Conservation (phyloP, 2,113 vertebrate species). For the Sinocyclocheilus anshuiensis region DNA sequence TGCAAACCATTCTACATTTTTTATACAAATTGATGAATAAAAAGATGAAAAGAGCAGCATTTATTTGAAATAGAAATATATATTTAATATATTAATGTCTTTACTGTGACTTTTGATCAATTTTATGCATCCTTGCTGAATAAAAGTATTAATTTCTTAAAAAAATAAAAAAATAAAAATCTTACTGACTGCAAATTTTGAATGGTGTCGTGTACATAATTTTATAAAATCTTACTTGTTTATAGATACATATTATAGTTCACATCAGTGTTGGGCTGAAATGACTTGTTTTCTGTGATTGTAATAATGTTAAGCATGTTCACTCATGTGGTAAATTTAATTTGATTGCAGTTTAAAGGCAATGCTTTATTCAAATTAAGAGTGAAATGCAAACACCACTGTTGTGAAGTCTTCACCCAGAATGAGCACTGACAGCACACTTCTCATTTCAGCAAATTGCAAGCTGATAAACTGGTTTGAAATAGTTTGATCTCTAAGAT, state of each 20-base stretch:
- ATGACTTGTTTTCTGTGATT: too few species aligned
- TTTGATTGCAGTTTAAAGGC: not conserved
- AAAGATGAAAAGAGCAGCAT: too few species aligned
- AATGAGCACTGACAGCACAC: not conserved
- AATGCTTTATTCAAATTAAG: not conserved
- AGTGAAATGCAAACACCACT: not conserved
- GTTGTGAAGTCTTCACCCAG: not conserved
- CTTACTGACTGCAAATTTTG: too few species aligned
- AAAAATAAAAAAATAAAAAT: too few species aligned
- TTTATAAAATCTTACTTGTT: too few species aligned
- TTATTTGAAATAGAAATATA: too few species aligned
- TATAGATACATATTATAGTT: too few species aligned
- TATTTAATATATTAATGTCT: not conserved
- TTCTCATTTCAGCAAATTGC: not conserved
- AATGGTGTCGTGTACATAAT: too few species aligned
- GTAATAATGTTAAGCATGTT: too few species aligned
- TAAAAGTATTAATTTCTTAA: not conserved
- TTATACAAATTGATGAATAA: not conserved
- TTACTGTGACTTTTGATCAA: not conserved
- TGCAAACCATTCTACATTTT: not conserved
- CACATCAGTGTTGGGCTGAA: too few species aligned
- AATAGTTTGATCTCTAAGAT: not conserved
- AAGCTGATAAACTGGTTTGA: slow-evolving; percentile 1
- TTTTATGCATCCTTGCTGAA: not conserved
- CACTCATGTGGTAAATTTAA: not conserved